Evolutionary conservation across 2,797 vertebrate species (phyloP), one percentile per base, ranked within the genome.

Genomic region (Liasis olivaceus): DNA sequence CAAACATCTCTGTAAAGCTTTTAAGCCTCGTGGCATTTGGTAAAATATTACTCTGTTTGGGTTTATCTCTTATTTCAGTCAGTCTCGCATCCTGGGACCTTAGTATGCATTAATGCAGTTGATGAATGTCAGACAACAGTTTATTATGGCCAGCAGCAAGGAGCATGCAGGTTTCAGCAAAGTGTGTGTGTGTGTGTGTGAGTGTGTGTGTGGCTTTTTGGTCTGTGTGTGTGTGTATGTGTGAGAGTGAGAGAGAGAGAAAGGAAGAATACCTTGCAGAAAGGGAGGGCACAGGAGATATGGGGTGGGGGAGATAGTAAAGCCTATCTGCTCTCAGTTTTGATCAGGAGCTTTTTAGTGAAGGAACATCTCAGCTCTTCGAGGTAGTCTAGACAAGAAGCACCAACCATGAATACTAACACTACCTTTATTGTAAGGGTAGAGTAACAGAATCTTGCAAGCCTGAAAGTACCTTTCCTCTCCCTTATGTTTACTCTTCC

Each of bases 141-240:
- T 96, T 96, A 95, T 96, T 96, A 95, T 96, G 93, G 96, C 96
- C 95, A 96, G 94, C 95, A 96, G 96, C 96, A 96, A 96, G 95
- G 95, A 94, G 89, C 92, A 91, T 94, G 96, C 95, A 96, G 94
- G 92, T 96, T 95, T 96, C 93, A 95, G 95, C 1, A 93, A 94
- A 94, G 95, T 95, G 95, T 95, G 93, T 93, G 93, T 64, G 66
- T 92, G 95, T 96, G 95, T 95, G 94, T 91, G 15, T 54, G 77
- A 26, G 47, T 24, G 22, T 26, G 56, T 77, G 17, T 60, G 3
- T 17, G 5, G 0, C 1, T 20, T 69, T 69, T 69, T 69, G 66
- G 69, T 77, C 31, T 77, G 36, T 36, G 36, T 36, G 36, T 36
- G 36, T 36, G 36, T 36, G 36, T 36, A 1, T 36, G 36, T 36